Conservation (phyloP, 92 coral and sea anemone species). For the Zoanthus sansibaricus region DNA sequence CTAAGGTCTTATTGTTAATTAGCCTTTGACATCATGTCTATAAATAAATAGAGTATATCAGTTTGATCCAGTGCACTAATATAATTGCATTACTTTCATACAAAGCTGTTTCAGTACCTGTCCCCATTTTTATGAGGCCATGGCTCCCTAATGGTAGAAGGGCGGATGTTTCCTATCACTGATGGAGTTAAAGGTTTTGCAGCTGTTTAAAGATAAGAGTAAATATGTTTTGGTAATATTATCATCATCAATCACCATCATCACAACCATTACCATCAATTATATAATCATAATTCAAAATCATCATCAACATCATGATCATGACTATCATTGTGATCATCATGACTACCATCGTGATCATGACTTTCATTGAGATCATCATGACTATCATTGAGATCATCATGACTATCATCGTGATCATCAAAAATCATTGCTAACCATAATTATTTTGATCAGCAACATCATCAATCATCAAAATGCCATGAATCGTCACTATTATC, state of each 20-base stretch:
- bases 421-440: no score
- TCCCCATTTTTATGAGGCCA: conserved; percentile 56
- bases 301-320: no score
- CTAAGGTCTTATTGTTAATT: no score
- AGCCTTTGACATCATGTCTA: background rate
- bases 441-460: no score
- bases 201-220: background rate
- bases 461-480: no score
- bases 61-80: background rate
- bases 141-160: conserved; percentile 21
- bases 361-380: no score
- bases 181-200: conserved; percentile 9
- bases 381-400: no score
- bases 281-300: no score
- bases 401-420: no score
- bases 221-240: background rate
- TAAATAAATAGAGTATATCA: background rate
- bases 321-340: no score
- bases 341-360: no score
- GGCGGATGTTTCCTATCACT: conserved; percentile 19
- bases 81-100: background rate
- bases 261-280: background rate
- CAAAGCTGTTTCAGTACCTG: conserved; percentile 37
- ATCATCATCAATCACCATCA: background rate
- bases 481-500: background rate